phyloP scores from a whole-genome alignment of 2,888 invertebrate species.

The Sinotaia quadrata region DNA sequence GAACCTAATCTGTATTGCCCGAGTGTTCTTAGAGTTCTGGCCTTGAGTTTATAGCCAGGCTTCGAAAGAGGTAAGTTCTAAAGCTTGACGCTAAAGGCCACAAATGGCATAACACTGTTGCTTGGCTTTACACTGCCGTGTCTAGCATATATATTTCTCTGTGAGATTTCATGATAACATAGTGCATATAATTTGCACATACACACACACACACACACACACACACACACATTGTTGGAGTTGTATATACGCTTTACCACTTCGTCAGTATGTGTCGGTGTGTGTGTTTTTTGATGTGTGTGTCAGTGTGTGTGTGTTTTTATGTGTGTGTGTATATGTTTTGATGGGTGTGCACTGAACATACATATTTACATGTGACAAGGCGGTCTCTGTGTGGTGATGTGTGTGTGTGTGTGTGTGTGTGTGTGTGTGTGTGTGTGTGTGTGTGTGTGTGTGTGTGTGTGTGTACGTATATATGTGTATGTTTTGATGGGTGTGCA shows the following conservation, averaged over 20 bases:
- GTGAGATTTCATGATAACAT: neutral
- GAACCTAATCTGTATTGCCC: no score
- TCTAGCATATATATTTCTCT: no score
- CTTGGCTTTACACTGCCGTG: no score
- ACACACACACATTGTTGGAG: neutral
- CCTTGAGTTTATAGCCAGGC: no score
- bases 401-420: neutral
- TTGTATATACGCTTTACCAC: no score
- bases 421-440: neutral
- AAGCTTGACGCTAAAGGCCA: no score
- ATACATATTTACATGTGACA: neutral
- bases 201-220: neutral
- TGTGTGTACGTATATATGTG: no score
- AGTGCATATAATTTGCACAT: neutral
- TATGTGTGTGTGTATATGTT: neutral
- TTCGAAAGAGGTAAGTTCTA: no score
- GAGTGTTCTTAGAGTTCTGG: no score
- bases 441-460: neutral
- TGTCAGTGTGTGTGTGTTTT: constrained; percentile 5
- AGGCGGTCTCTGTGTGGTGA: neutral
- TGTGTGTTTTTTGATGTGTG: neutral
- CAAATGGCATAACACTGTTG: no score
- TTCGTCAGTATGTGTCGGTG: neutral
- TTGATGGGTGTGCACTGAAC: no score
- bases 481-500: neutral